A percentile compares a stretch with the other conserved stretches of the same genome.
Conservation (phyloP, 2,888 invertebrate species). For the Entomobrya multifasciata region DNA sequence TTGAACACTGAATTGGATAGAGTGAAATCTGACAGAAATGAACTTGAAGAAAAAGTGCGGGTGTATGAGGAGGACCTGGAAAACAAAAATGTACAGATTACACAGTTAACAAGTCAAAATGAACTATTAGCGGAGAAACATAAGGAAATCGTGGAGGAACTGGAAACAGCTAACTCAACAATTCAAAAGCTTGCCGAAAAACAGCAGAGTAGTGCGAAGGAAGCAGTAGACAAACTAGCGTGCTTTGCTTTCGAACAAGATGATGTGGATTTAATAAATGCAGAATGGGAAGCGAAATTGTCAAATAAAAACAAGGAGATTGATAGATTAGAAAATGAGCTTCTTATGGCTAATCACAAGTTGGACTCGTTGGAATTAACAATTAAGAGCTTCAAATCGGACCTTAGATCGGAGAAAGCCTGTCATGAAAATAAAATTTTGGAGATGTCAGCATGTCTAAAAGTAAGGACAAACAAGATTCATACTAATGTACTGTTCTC, state of each 20-base stretch:
- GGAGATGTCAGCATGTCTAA: constrained; percentile 52
- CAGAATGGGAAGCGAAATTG: constrained; percentile 63
- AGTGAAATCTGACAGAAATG: constrained; percentile 61
- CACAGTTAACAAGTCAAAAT: constrained; percentile 50
- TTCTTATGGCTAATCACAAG: constrained; percentile 30
- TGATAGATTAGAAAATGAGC: constrained; percentile 25
- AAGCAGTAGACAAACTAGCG: constrained; percentile 71
- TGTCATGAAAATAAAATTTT: constrained; percentile 18
- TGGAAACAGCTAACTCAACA: constrained; percentile 8
- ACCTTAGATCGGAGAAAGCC: constrained; percentile 21
- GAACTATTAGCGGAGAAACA: constrained; percentile 53
- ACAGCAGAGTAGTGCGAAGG: too few species aligned
- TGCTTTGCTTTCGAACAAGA: constrained; percentile 71
- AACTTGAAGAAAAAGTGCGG: constrained; percentile 62
- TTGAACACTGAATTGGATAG: constrained; percentile 57
- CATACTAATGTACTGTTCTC: too few species aligned
- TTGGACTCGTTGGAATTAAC: constrained; percentile 27
- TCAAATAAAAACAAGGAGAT: constrained; percentile 34
- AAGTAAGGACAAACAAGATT: constrained; percentile 16
- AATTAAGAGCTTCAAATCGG: constrained; percentile 21
- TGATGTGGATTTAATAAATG: constrained; percentile 63
- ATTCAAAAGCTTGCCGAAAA: constrained; percentile 53
- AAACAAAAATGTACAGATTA: constrained; percentile 58
- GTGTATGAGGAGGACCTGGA: constrained; percentile 55
- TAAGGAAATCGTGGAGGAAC: constrained; percentile 40